Base-by-base conservation (phyloP, 2,888 invertebrate species). In the Deroplatys truncata region DNA sequence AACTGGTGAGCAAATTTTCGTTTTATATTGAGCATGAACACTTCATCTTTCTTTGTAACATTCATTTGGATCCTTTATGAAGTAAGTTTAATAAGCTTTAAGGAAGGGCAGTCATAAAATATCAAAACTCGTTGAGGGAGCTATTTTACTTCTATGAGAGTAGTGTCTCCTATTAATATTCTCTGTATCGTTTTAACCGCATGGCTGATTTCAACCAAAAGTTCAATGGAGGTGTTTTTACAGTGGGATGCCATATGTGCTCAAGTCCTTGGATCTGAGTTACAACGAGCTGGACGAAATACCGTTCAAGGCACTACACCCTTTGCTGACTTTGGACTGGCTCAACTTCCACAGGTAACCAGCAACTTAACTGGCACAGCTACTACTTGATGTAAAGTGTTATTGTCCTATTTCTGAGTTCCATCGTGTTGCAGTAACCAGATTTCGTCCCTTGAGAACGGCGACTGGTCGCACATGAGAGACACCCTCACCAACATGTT, bases 331-430 rank as follows among this genome's bases (percentile, higher is more conserved):
- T 28, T 91, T 93, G 28, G 92, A 92, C 89, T 93, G 93, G 93
- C 92, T 92, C 91, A 93, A 92, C 91, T 91, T 93, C 49, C 92
- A 92, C 91, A 92, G 92, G 92, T 92, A 92, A 91, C 91, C 89
- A 28, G 5, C 35, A 43, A 43, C 13, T 13, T 43, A 13, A 20
- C 56, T 20, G 56, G 9, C 15, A 25, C 1, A 20, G 5, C 3
- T 72, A 20, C 56, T 56, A 16, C 28, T 56, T 35, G 35, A 84
- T 16, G 7, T 28, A 84, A 29, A 84, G 4, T 84, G n/a, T 9
- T 72, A 72, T 72, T 72, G 2, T 72, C 7, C 5, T 0, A 4
- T 72, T 20, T 72, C 56, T 25, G 0, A 72, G 20, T 20, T 20
- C 3, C 20, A 20, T 72, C 5, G 20, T 72, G 56, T 82, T 82